phyloP scores from a whole-genome alignment of 2,797 vertebrate species.

The Pangasius sanitwongsei region DNA sequence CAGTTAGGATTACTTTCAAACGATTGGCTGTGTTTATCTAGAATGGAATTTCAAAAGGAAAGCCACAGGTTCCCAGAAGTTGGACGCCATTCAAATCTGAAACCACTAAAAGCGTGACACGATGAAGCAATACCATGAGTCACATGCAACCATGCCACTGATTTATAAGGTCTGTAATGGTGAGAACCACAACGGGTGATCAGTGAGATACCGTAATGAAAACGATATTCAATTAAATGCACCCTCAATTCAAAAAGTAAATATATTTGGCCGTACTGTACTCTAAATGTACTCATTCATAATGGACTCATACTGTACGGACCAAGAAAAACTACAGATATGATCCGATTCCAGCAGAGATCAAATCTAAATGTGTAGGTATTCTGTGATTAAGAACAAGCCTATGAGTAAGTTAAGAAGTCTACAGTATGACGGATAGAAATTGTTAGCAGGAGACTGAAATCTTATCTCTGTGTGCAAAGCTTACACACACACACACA shows the following conservation, averaged over 20 bases:
- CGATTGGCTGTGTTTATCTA: background rate
- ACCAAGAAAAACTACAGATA: background rate
- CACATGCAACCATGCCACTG: background rate
- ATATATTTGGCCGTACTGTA: background rate
- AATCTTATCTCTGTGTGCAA: conserved; percentile 35
- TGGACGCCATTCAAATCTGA: background rate
- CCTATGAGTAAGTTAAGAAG: background rate
- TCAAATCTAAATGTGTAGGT: background rate
- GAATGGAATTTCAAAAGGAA: background rate
- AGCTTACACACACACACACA: background rate
- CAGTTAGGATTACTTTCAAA: background rate
- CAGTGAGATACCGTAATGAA: background rate
- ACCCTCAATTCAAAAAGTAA: background rate
- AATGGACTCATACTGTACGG: background rate
- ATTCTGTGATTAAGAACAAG: background rate
- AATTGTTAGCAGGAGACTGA: conserved; percentile 34
- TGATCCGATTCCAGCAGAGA: background rate
- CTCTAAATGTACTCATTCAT: background rate
- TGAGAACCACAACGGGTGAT: conserved; percentile 12
- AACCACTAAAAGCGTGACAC: background rate
- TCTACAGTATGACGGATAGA: conserved; percentile 3
- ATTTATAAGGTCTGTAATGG: conserved; percentile 1
- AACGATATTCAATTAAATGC: background rate
- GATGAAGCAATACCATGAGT: background rate
- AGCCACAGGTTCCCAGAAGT: background rate